Base-by-base conservation (phyloP, 2,888 invertebrate genomes). In the Serrognathus titanus region DNA sequence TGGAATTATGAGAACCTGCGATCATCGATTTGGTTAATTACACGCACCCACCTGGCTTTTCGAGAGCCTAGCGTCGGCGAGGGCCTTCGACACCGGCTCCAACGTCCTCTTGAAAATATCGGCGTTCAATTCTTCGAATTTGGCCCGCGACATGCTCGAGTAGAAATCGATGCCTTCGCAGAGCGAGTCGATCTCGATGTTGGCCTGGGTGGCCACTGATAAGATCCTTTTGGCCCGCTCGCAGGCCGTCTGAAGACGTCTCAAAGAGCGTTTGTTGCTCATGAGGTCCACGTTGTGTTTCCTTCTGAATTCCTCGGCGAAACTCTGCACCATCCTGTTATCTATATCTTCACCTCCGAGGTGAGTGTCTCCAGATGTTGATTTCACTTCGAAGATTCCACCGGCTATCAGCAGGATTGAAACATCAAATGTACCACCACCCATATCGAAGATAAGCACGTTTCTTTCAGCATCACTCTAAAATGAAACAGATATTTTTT, bases 391-490 rank as follows among this genome's bases (percentile, higher is more conserved):
- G 72, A 87, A 87, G 24, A 78, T 74, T 8, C 86, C 86, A 64
- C 85, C 85, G 66, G 85, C 85, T 68, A 88, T 86, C 53, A 84
- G 82, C 56, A 88, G 74, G 60, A 88, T 81, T 24, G 87, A 88
- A 9, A 88, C 88, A 77, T 89, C 87, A 74, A 89, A 88, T 35
- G 86, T 87, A 37, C 84, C 86, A 63, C 86, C 83, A 4, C 79
- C 79, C 69, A 79, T 71, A 63, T 80, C 79, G 60, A 76, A 80
- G 53, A 80, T 78, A 40, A 80, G 65, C 3, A 80, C 76, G 63
- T 76, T 70, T 51, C 72, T 68, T 53, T 79, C 79, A 2, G 74
- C 78, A 41, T 79, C 66, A 71, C 75, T 63, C 71, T 71, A 51
- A 40, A 64, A 55, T 24, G 39, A 24, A 31, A 31, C 4, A 31